Conservation (phyloP, 2,797 vertebrate species). For the Brachyrhaphis roseni region DNA sequence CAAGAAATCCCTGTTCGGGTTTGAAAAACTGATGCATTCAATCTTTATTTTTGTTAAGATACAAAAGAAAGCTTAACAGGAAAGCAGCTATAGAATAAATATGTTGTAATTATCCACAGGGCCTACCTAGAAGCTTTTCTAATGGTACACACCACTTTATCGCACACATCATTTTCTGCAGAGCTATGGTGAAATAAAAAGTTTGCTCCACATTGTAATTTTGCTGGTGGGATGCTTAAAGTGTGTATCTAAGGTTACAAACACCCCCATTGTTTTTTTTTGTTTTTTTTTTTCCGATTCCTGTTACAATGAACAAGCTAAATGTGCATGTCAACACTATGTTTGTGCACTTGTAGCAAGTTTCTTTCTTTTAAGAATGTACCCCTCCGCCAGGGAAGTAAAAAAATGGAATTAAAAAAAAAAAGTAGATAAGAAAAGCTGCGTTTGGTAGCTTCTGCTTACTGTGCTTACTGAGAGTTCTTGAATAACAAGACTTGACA, state of each 20-base stretch:
- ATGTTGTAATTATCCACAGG: conserved; percentile 11
- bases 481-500: conserved; percentile 79
- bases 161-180: conserved; percentile 21
- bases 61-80: conserved; percentile 1
- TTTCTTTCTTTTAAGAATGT: conserved; percentile 60
- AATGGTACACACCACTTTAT: conserved; percentile 13
- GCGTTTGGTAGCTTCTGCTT: conserved; percentile 73
- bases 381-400: conserved; percentile 48
- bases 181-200: conserved; percentile 28
- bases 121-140: not conserved
- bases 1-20: not conserved
- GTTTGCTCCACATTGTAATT: conserved; percentile 43
- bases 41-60: not conserved
- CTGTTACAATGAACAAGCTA: conserved; percentile 51
- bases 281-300: no score
- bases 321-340: conserved; percentile 63
- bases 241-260: conserved; percentile 46
- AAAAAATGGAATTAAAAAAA: conserved; percentile 12
- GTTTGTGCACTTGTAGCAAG: conserved; percentile 62
- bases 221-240: conserved; percentile 43
- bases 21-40: not conserved
- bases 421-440: conserved; percentile 17
- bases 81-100: conserved; percentile 18
- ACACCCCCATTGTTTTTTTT: conserved; percentile 49
- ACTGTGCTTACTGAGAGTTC: conserved; percentile 64